Conservation (phyloP, 2,113 vertebrate species). For the Prunella himalayana region DNA sequence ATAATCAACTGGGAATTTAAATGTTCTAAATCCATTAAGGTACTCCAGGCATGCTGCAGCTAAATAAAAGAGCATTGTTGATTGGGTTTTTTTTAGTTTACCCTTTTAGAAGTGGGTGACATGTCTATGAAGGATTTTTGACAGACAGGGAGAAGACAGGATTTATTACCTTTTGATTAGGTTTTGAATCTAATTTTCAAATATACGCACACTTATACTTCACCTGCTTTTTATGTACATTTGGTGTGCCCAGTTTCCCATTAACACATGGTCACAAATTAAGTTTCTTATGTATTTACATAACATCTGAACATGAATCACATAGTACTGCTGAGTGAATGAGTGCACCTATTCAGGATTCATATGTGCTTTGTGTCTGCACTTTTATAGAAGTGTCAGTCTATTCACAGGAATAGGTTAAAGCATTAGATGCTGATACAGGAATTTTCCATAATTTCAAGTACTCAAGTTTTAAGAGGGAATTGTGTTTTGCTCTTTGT, state of each 20-base stretch:
- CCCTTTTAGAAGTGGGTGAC: neutral
- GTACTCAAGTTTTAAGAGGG: neutral
- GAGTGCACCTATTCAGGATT: neutral
- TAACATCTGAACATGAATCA: neutral
- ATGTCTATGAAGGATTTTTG: neutral
- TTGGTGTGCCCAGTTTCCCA: neutral
- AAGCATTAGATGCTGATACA: neutral
- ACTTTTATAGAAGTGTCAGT: neutral
- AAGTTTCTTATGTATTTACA: neutral
- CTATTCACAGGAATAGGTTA: neutral
- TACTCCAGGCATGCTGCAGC: neutral
- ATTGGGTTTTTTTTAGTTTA: neutral
- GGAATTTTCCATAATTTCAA: neutral
- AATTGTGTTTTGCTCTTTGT: neutral
- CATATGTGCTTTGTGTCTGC: neutral
- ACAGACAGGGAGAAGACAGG: neutral
- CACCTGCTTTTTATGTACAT: neutral
- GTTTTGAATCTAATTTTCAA: conserved; percentile 7
- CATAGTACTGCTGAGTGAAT: neutral
- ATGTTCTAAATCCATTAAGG: neutral
- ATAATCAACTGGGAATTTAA: neutral
- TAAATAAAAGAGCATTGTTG: neutral
- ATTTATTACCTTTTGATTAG: neutral
- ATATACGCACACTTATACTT: neutral
- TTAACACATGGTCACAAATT: conserved; percentile 25